Evolutionary conservation across 2,113 vertebrate species (phyloP), one percentile per base, ranked within the genome.

Genomic region (Dolichallabes microphthalmus): DNA sequence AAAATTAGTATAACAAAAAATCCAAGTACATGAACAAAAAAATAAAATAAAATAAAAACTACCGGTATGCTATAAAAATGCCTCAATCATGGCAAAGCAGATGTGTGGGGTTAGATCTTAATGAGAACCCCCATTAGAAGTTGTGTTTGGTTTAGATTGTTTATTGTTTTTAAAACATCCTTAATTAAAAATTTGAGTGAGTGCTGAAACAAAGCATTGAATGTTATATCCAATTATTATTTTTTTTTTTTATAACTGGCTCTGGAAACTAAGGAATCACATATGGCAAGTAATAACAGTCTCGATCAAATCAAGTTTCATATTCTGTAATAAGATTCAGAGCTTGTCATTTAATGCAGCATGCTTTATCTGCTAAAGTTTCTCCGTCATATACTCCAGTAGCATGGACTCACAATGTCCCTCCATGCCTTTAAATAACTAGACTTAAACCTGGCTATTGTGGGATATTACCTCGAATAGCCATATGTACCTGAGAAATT

Each of bases 401-500:
- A 11, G 13, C 76, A 78, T 13, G 2, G 19, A 63, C 22, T 55
- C 17, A 32, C n/a, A 63, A 53, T 27, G 25, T 58, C 3, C 57
- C 32, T 80, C 25, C 55, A 75, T 50, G 15, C n/a, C 57, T 32
- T 82, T 69, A 14, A 50, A 52, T 61, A 52, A 85, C 61, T 58
- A 15, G 60, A 22, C 76, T 68, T 39, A 66, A 45, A 78, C 63
- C 68, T 2, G 69, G 39, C 58, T 71, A 66, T n/a, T 80, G 30
- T 66, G 85, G 63, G 32, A 63, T 45, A 74, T 83, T 52, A 86
- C 85, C 73, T 73, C 85, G 61, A 58, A 63, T 79, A 79, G 27
- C 60, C 60, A 81, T 68, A 82, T 85, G 74, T 85, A 88, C 88
- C 88, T 88, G 88, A 88, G 88, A 84, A 86, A 88, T 86, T 86